These are phyloP conservation scores for Melanerpes formicivorus DNA, from an alignment of 2,113 vertebrate species.

Conservation along the genomic window DNA sequence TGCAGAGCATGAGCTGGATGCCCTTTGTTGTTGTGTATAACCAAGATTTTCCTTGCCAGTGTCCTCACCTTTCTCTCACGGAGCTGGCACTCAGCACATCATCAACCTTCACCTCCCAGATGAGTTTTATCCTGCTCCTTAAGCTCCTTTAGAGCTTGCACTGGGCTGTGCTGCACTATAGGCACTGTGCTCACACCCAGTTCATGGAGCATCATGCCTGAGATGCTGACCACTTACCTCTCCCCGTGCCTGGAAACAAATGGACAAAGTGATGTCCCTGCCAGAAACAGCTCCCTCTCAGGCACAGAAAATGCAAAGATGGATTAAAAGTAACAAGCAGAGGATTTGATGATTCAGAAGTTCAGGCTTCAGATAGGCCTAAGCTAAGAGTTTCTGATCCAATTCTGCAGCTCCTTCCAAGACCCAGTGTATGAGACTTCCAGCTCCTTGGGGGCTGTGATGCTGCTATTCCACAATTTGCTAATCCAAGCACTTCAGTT, in stretches of 20 bases:
- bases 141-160: no score
- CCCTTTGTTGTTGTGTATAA: background rate
- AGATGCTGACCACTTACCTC: background rate
- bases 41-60: background rate
- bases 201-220: background rate
- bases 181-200: accelerated
- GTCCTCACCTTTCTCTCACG: background rate
- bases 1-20: background rate
- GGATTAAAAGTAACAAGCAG: background rate
- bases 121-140: background rate
- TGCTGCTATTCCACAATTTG: background rate
- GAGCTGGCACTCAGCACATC: background rate
- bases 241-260: conserved; percentile 1
- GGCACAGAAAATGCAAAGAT: background rate
- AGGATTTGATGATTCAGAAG: conserved; percentile 6
- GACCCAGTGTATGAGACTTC: background rate
- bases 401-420: background rate
- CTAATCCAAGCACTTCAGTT: background rate
- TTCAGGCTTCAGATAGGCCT: background rate
- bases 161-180: background rate
- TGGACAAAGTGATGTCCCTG: background rate
- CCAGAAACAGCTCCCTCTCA: background rate
- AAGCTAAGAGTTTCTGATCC: background rate
- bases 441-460: background rate
- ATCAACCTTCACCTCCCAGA: background rate